Evolutionary conservation across 1,140 invertebrate genomes (phyloP).

Genomic region (Lordiphosa stackelbergi): DNA sequence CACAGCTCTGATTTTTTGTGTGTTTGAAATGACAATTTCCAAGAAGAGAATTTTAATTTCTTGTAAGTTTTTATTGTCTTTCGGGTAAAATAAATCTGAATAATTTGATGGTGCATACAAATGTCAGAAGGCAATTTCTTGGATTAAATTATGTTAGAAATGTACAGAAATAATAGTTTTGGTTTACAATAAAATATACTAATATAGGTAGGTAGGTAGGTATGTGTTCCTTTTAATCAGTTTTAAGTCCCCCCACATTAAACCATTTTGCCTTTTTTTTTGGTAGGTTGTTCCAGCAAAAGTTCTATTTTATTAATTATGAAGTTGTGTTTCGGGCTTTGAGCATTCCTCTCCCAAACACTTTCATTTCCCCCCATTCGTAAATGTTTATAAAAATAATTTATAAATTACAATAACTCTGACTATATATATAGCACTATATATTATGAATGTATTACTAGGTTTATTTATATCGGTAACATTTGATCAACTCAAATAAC

Average conservation of each 20-base stretch:
- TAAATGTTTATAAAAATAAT: slow-evolving; percentile 74
- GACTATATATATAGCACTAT: slow-evolving; percentile 36
- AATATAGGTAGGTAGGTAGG: slow-evolving; percentile 34
- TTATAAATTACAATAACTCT: slow-evolving; percentile 69
- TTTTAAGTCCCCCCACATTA: slow-evolving; percentile 9
- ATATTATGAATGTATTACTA: slow-evolving; percentile 15
- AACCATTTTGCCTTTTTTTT: not conserved
- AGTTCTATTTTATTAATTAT: slow-evolving; percentile 20
- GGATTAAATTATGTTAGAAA: slow-evolving; percentile 27
- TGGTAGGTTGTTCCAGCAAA: slow-evolving; percentile 30
- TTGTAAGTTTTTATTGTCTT: slow-evolving; percentile 56
- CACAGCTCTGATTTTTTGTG: slow-evolving; percentile 57
- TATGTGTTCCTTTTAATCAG: slow-evolving; percentile 15
- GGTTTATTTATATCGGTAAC: slow-evolving; percentile 25
- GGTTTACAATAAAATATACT: slow-evolving; percentile 23
- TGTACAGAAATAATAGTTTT: slow-evolving; percentile 23
- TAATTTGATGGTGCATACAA: slow-evolving; percentile 10
- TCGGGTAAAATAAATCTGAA: slow-evolving; percentile 34
- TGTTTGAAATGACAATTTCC: slow-evolving; percentile 62
- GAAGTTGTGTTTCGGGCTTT: slow-evolving; percentile 19
- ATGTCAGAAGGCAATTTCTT: slow-evolving; percentile 59
- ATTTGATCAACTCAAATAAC: slow-evolving; percentile 10
- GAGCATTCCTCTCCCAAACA: slow-evolving; percentile 20
- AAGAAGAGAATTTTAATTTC: slow-evolving; percentile 26
- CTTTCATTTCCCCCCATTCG: slow-evolving; percentile 23